Base-by-base conservation (phyloP, 2,797 vertebrate species). In the Bradypodion ventrale region DNA sequence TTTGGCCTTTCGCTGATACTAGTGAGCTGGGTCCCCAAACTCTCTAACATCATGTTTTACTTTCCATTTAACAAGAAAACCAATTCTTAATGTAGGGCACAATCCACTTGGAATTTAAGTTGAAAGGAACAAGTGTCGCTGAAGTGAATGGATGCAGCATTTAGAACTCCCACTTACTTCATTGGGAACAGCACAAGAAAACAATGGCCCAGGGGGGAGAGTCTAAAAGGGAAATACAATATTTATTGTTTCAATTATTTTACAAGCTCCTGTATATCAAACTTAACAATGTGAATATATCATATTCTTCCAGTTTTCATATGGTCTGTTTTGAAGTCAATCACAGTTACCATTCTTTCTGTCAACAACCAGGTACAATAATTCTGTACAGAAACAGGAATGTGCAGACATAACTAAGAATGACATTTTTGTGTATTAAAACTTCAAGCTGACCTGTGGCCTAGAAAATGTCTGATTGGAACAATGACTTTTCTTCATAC, bases 31-130 rank as follows among this genome's bases (percentile, higher is more conserved):
- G 56, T 77, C 79, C 73, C 78, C 62, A 85, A 81, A 85, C 73
- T 81, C 84, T 85, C 79, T 70, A 85, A 85, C 84, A 82, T 76
- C 73, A 85, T 85, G 78, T 85, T 85, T 85, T 76, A 85, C 78
- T 85, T 75, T 85, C 63, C 49, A 73, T 60, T 85, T 80, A 72
- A 85, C 63, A 85, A 76, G 79, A 77, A 77, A 77, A 62, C 40
- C 63, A 63, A 63, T 76, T 81, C 42, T 59, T 74, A 74, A 76
- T 83, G 59, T 42, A 83, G 52, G 52, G 42, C 63, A 72, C 40
- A 62, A 72, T 78, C 23, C 42, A 49, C 42, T 32, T 49, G 66
- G 83, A 69, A 63, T 21, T 42, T 56, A 21, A 40, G 46, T 21
- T 49, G 44, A 1, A 56, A 25, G 40, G 27, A 23, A 16, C 37